Percentiles rank a stretch among this genome's conserved stretches.
Evolutionary conservation across 2,888 invertebrate genomes (phyloP).

Genomic region (Penaeus monodon): DNA sequence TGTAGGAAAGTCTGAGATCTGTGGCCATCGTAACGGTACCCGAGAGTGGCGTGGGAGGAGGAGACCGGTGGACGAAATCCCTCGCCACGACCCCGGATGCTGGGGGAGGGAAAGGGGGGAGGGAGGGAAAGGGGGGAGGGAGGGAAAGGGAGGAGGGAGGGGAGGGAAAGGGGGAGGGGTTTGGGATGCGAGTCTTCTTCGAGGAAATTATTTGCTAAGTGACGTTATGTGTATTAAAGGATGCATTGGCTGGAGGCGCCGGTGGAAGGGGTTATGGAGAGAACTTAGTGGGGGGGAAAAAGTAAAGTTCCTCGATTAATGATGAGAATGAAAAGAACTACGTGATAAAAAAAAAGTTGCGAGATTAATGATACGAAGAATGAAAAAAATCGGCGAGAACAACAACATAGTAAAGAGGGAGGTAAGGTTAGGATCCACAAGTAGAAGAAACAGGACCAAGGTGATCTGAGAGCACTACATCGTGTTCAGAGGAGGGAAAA

Average conservation of each 20-base stretch:
- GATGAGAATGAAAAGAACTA: too few species aligned
- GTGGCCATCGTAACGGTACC: too few species aligned
- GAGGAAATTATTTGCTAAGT: background rate
- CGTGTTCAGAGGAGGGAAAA: too few species aligned
- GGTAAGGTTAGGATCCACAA: background rate
- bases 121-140: background rate
- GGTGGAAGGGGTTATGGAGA: background rate
- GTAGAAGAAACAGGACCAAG: background rate
- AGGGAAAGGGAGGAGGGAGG: background rate
- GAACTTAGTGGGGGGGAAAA: background rate
- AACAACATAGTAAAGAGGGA: background rate
- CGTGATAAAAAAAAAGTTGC: too few species aligned
- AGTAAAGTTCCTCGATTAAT: too few species aligned
- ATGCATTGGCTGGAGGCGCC: background rate
- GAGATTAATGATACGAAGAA: background rate
- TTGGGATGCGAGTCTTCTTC: background rate
- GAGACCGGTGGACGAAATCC: background rate
- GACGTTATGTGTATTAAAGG: background rate
- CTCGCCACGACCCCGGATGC: too few species aligned
- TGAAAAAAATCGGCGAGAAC: background rate
- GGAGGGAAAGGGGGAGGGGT: background rate
- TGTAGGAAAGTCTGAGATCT: too few species aligned
- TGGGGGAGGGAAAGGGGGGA: background rate
- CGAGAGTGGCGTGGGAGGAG: background rate
- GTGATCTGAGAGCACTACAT: too few species aligned